Conservation (phyloP, 2,888 invertebrate species). For the Auanema sp. region DNA sequence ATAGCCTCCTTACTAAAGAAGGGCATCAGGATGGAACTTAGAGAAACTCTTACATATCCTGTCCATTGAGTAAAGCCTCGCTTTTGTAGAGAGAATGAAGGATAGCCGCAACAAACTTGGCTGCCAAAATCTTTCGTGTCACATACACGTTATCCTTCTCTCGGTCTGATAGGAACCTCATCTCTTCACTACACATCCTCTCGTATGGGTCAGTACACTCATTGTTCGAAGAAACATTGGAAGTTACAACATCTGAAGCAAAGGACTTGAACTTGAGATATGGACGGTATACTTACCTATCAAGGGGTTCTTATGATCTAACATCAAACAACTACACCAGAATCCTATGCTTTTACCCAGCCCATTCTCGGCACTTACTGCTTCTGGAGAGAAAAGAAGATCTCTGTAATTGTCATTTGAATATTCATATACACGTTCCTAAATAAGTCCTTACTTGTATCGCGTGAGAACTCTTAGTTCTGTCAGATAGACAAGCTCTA, state of each 20-base stretch:
- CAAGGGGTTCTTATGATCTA: constrained; percentile 49
- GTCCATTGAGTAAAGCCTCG: constrained; percentile 25
- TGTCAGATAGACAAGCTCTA: constrained; percentile 36
- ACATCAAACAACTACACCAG: constrained; percentile 54
- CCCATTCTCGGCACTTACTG: constrained; percentile 21
- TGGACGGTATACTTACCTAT: no score
- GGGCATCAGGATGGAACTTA: no score
- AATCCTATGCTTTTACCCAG: constrained; percentile 44
- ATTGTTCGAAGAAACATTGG: constrained; percentile 12
- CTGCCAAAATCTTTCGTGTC: constrained; percentile 53
- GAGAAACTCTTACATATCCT: constrained; percentile 35
- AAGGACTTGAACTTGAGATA: no score
- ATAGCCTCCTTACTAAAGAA: neutral
- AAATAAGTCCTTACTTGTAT: constrained; percentile 10
- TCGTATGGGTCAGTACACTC: constrained; percentile 22
- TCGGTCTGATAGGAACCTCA: constrained; percentile 32
- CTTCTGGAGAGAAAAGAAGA: constrained; percentile 6
- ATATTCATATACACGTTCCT: neutral
- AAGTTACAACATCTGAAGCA: constrained; percentile 8
- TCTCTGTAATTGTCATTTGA: neutral
- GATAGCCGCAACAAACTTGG: constrained; percentile 55
- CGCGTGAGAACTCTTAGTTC: constrained; percentile 15
- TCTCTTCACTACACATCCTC: constrained; percentile 45
- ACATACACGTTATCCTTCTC: constrained; percentile 48
- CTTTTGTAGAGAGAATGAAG: constrained; percentile 35